Percentiles rank a stretch among this genome's conserved stretches.
Evolutionary conservation across 2,888 invertebrate species (phyloP).

Genomic region (Heteropelma amictum): DNA sequence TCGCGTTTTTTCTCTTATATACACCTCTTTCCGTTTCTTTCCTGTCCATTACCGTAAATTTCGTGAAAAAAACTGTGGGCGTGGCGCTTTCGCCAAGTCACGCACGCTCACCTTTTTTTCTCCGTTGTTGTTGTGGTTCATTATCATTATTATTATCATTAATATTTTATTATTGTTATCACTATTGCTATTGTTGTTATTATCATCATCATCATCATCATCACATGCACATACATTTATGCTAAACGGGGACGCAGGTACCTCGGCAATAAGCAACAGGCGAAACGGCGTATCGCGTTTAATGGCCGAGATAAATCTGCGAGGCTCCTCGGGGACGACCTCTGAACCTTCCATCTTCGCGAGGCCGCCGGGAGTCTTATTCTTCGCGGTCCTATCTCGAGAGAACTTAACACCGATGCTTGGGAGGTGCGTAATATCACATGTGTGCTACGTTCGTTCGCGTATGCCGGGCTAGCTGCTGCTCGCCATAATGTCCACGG

Average conservation of each 20-base stretch:
- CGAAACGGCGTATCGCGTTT: slow-evolving; percentile 58
- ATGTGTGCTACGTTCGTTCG: neutral
- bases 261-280: slow-evolving; percentile 40
- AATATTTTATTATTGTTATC: slow-evolving; percentile 32
- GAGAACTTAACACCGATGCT: slow-evolving; percentile 32
- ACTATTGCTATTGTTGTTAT: too few relatives aligned
- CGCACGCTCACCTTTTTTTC: slow-evolving; percentile 31
- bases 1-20: too few relatives aligned
- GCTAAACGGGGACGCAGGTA: too few relatives aligned
- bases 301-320: slow-evolving; percentile 59
- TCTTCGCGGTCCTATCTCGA: slow-evolving; percentile 14
- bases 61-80: slow-evolving; percentile 22
- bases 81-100: slow-evolving; percentile 45
- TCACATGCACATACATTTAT: too few relatives aligned
- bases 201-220: too few relatives aligned
- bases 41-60: slow-evolving; percentile 38
- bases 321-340: slow-evolving; percentile 49
- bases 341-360: slow-evolving; percentile 48
- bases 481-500: slow-evolving; percentile 48
- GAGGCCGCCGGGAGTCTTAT: slow-evolving; percentile 49
- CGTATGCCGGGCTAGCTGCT: slow-evolving; percentile 24
- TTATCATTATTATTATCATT: neutral
- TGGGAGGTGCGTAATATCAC: slow-evolving; percentile 36
- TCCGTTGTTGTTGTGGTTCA: too few relatives aligned
- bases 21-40: slow-evolving; percentile 1